phyloP scores from a whole-genome alignment of 2,797 vertebrate species.

The Gadopsis marmoratus region DNA sequence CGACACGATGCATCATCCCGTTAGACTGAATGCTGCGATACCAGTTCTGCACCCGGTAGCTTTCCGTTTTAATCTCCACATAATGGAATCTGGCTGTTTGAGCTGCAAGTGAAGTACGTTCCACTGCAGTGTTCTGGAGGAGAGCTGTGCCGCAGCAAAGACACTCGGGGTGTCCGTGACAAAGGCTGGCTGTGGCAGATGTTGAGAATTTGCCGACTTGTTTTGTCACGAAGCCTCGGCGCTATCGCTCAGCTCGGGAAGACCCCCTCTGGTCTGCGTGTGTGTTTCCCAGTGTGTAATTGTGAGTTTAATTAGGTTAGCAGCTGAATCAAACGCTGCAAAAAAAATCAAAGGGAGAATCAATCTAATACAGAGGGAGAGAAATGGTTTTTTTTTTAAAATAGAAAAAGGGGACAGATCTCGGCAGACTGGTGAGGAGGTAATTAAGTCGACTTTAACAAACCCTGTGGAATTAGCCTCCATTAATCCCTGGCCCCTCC shows the following conservation, averaged over 20 bases:
- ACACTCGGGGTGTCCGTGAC: constrained; percentile 36
- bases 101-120: constrained; percentile 25
- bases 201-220: constrained; percentile 31
- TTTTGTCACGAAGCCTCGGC: constrained; percentile 10
- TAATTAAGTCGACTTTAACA: constrained; percentile 81
- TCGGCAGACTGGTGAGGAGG: constrained; percentile 63
- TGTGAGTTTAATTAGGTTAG: constrained; percentile 78
- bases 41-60: neutral
- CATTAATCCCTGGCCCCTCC: constrained; percentile 47
- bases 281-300: constrained; percentile 40
- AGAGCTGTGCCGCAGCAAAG: constrained; percentile 36
- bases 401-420: constrained; percentile 56
- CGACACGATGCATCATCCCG: neutral
- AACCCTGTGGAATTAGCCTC: constrained; percentile 65
- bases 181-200: constrained; percentile 57
- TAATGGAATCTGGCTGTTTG: constrained; percentile 48
- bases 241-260: too few relatives aligned
- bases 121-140: constrained; percentile 39
- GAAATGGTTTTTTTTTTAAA: constrained; percentile 17
- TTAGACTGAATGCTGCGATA: constrained; percentile 5
- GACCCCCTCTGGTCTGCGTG: constrained; percentile 5
- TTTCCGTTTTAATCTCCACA: constrained; percentile 18
- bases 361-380: constrained; percentile 4
- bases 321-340: constrained; percentile 56
- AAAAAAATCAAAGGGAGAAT: constrained; percentile 40